These are phyloP conservation scores for Linurgus olivaceus DNA, from an alignment of 2,797 vertebrate species.

Conservation along the genomic window DNA sequence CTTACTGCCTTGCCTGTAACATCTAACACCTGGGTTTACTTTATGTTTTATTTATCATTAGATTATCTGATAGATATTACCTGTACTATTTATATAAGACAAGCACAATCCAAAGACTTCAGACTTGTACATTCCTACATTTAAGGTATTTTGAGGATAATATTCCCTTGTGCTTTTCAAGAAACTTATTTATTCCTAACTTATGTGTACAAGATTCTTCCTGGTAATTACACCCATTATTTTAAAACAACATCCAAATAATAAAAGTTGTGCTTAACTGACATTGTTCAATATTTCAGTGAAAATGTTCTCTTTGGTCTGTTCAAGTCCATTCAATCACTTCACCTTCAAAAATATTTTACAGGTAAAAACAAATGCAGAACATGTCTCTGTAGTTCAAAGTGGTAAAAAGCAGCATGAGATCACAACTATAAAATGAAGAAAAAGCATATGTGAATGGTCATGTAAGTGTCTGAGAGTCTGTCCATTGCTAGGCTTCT, in stretches of 20 bases:
- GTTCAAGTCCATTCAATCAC: not conserved
- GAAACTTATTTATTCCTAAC: not conserved
- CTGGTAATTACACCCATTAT: not conserved
- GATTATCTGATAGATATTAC: not conserved
- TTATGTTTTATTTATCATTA: not conserved
- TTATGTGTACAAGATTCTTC: not conserved
- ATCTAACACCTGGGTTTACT: not conserved
- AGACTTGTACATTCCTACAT: not conserved
- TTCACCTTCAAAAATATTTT: not conserved
- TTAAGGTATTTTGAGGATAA: not conserved
- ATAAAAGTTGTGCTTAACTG: not conserved
- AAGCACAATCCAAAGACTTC: not conserved
- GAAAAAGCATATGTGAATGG: not conserved
- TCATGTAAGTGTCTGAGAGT: not conserved
- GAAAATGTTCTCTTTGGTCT: not conserved
- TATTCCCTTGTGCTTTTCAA: not conserved
- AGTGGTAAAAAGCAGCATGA: not conserved
- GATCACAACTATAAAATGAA: not conserved
- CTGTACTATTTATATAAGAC: not conserved
- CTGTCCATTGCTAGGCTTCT: not conserved
- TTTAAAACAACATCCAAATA: not conserved
- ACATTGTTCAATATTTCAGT: not conserved
- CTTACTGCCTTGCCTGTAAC: not conserved
- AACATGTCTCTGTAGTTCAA: not conserved
- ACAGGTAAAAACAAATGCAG: not conserved